Conservation (phyloP, 2,888 invertebrate genomes). For the Cryptosula pallasiana region DNA sequence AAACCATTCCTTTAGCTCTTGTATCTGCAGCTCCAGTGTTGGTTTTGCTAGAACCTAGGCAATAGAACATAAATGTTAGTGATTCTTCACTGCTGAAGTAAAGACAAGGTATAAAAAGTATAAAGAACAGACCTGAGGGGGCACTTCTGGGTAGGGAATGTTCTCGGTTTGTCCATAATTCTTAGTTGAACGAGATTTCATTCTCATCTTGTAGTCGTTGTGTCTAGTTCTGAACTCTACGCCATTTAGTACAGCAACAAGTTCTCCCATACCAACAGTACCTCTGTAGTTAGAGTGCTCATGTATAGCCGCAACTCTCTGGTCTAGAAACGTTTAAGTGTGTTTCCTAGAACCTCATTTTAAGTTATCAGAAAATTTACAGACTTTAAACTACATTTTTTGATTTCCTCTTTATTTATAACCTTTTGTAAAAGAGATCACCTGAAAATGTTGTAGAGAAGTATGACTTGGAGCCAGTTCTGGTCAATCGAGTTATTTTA, state of each 20-base stretch:
- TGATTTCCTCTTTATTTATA: too few species aligned
- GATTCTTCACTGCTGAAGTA: too few species aligned
- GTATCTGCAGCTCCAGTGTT: slow-evolving; percentile 33
- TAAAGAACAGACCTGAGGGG: slow-evolving; percentile 30
- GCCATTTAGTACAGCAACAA: slow-evolving; percentile 35
- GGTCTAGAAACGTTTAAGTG: too few species aligned
- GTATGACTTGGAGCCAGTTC: slow-evolving; percentile 17
- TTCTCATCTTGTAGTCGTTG: slow-evolving; percentile 41
- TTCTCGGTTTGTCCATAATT: slow-evolving; percentile 31
- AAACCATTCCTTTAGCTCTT: slow-evolving; percentile 36
- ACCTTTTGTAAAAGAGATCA: too few species aligned
- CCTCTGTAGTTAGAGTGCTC: slow-evolving; percentile 33
- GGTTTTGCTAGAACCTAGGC: slow-evolving; percentile 26
- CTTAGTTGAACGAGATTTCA: slow-evolving; percentile 29
- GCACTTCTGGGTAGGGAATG: slow-evolving; percentile 35
- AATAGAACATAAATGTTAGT: not conserved
- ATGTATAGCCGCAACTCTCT: slow-evolving; percentile 30
- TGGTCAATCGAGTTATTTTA: slow-evolving; percentile 23
- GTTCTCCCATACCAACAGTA: slow-evolving; percentile 22
- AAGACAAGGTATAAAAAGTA: too few species aligned
- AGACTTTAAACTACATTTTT: too few species aligned
- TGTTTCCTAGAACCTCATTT: too few species aligned
- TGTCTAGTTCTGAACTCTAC: slow-evolving; percentile 42
- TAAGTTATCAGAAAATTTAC: too few species aligned
- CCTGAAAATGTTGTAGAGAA: slow-evolving; percentile 2